These are phyloP conservation scores for Pachyramphus minor DNA, from an alignment of 2,113 vertebrate genomes.

Conservation along the genomic window DNA sequence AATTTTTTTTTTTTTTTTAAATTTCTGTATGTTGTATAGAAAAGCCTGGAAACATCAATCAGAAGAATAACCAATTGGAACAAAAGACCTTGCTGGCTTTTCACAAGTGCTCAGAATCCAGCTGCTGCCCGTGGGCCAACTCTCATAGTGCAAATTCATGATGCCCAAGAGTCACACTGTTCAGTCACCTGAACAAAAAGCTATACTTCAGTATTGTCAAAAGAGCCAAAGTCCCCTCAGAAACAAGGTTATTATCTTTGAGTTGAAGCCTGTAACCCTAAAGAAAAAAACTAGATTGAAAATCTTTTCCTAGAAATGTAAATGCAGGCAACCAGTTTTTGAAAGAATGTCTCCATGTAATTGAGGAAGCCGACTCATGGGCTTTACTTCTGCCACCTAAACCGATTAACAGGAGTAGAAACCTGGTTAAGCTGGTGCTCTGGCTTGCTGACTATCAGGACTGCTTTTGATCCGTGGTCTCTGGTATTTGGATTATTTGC, in stretches of 20 bases:
- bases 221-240: not conserved
- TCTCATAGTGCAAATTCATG: not conserved
- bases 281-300: not conserved
- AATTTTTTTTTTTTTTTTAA: not conserved
- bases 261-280: not conserved
- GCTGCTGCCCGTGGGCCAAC: not conserved
- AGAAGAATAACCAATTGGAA: not conserved
- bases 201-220: not conserved
- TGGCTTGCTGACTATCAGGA: not conserved
- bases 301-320: not conserved
- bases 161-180: not conserved
- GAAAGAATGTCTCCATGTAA: not conserved
- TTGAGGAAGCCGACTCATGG: not conserved
- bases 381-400: constrained; percentile 10
- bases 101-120: not conserved
- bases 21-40: not conserved
- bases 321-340: not conserved
- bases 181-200: not conserved
- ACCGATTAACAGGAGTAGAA: not conserved
- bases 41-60: not conserved
- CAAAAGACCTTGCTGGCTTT: not conserved
- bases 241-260: not conserved
- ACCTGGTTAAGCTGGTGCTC: not conserved
- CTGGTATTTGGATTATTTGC: constrained; percentile 53
- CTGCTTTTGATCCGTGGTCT: not conserved